phyloP scores from a whole-genome alignment of 2,113 vertebrate species.

The Lepus timidus region DNA sequence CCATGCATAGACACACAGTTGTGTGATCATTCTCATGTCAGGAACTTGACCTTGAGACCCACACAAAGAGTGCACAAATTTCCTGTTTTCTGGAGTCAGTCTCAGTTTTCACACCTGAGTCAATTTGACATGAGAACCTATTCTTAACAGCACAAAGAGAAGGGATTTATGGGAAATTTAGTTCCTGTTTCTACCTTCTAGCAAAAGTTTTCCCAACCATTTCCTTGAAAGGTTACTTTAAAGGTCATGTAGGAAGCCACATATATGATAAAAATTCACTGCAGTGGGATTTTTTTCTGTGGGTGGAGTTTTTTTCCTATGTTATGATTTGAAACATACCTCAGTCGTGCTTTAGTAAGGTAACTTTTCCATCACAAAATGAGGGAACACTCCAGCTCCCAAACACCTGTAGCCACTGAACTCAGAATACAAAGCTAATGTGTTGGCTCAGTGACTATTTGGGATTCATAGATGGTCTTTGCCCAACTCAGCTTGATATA shows the following conservation, averaged over 20 bases:
- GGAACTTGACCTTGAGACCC: slow-evolving; percentile 15
- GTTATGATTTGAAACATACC: slow-evolving; percentile 30
- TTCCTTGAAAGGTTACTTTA: slow-evolving; percentile 9
- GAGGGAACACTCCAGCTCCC: background rate
- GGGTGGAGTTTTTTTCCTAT: background rate
- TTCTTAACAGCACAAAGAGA: background rate
- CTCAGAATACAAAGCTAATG: background rate
- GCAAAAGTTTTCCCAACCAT: background rate
- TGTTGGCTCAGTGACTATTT: background rate
- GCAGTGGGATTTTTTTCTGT: background rate
- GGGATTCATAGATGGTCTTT: background rate
- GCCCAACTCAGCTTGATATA: background rate
- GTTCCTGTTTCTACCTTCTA: background rate
- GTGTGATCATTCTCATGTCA: background rate
- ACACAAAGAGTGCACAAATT: background rate
- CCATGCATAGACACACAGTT: background rate
- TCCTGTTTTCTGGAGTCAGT: background rate
- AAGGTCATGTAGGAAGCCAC: background rate
- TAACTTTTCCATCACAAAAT: slow-evolving; percentile 10
- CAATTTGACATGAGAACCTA: background rate
- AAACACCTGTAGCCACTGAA: background rate
- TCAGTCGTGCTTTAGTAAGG: background rate
- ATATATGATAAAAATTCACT: background rate
- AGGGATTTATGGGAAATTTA: background rate
- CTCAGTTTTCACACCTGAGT: background rate